Evolutionary conservation across 64 coral and sea anemone species (phyloP).

Genomic region (Porites australiensis): DNA sequence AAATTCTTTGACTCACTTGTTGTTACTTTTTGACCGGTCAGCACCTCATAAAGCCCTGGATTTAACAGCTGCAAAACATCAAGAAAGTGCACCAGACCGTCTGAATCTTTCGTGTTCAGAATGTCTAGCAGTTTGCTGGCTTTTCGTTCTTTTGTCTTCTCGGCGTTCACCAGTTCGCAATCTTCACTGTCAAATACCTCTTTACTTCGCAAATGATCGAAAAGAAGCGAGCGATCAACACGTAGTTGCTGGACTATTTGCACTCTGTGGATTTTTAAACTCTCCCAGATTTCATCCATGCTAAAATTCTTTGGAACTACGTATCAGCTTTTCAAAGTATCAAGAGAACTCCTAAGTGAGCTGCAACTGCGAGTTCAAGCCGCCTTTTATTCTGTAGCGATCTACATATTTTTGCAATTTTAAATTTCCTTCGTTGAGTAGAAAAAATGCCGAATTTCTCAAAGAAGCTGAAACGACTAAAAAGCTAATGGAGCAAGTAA

Average conservation of each 20-base stretch:
- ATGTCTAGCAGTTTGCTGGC: slow-evolving; percentile 69
- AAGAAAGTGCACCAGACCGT: slow-evolving; percentile 57
- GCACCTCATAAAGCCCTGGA: slow-evolving; percentile 58
- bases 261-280: slow-evolving; percentile 9
- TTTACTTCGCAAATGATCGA: slow-evolving; percentile 69
- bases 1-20: not conserved
- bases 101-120: slow-evolving; percentile 44
- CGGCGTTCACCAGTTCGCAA: slow-evolving; percentile 32
- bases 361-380: no score
- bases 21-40: slow-evolving; percentile 64
- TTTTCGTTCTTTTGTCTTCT: slow-evolving; percentile 51
- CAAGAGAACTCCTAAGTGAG: no score
- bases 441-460: no score
- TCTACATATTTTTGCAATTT: no score
- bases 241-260: slow-evolving; percentile 62
- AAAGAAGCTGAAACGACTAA: no score
- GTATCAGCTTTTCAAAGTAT: not conserved
- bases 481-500: no score
- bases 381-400: no score
- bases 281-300: not conserved
- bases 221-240: slow-evolving; percentile 50
- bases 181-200: slow-evolving; percentile 52
- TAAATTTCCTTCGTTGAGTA: no score
- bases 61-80: slow-evolving; percentile 64
- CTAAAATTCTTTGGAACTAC: not conserved